Percentiles rank a stretch among this genome's conserved stretches.
Evolutionary conservation across 2,888 invertebrate genomes (phyloP).

Genomic region (Xylophagus ater): DNA sequence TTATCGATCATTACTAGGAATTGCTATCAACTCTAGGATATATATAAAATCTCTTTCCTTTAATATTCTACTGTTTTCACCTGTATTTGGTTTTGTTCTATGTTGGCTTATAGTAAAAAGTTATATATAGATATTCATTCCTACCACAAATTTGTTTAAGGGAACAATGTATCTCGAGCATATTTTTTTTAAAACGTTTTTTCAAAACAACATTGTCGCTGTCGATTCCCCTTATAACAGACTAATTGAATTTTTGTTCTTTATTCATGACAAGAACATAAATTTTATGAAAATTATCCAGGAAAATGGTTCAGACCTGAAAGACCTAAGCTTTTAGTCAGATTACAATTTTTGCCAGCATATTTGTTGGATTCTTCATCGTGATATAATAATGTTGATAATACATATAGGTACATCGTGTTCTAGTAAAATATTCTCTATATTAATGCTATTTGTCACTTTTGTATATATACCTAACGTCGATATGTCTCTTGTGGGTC

Average conservation of each 20-base stretch:
- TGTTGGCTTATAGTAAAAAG: no score
- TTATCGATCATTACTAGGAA: slow-evolving; percentile 4
- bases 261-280: slow-evolving; percentile 12
- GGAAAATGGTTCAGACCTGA: slow-evolving; percentile 8
- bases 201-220: slow-evolving; percentile 2
- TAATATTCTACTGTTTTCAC: no score
- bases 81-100: no score
- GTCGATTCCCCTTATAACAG: slow-evolving; percentile 5
- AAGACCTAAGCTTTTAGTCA: slow-evolving; percentile 19
- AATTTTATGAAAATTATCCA: slow-evolving; percentile 17
- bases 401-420: no score
- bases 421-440: no score
- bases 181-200: background rate
- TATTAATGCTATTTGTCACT: no score
- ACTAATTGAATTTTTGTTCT: slow-evolving; percentile 15
- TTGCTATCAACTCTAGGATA: background rate
- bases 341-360: slow-evolving; percentile 10
- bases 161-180: slow-evolving; percentile 1
- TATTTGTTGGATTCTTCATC: no score
- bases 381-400: no score
- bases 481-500: slow-evolving; percentile 10
- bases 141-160: no score
- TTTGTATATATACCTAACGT: no score
- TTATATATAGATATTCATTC: no score
- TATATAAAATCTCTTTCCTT: no score